Base-by-base conservation (phyloP, 2,797 vertebrate genomes). In the Emys orbicularis region DNA sequence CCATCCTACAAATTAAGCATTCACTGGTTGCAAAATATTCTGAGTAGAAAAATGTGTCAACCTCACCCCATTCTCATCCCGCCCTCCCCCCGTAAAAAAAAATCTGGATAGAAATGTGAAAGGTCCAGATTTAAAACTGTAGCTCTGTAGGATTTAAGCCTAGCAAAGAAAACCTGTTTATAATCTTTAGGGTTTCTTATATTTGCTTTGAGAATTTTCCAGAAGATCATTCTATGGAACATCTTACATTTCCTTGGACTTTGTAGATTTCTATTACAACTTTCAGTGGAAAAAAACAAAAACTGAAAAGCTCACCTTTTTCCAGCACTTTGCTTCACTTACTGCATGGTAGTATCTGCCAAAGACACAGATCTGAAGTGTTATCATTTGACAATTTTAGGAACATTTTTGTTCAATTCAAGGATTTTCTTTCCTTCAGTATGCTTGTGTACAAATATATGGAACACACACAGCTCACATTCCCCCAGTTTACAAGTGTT, bases 131-230 rank as follows among this genome's bases (percentile, higher is more conserved):
- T 86, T 94, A 91, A 81, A 72, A 95, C 49, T 92, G 53, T 90
- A 84, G 86, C 89, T 92, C 57, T 91, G 95, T 87, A 56, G 74
- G 91, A 61, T 76, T 89, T 76, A 81, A 83, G 79, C 88, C 81
- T 86, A 12, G 84, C 94, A 96, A 94, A 95, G 86, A 93, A 96
- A 96, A 94, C 79, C 90, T 95, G 79, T 97, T 87, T 94, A 87
- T 92, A 59, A 90, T 95, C 76, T 95, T 95, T 44, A 5, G 88
- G 92, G 82, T 97, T 96, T 90, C 89, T 93, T 83, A 91, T 94
- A 90, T 94, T 98, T 95, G 95, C 92, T 96, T 77, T 91, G 94
- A 96, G 94, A 97, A 88, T 96, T 97, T 97, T 95, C 95, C 91
- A 87, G 92, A 79, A 96, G 90, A 96, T 90, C 87, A 44, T 94